Percentiles rank a stretch among this genome's conserved stretches.
Conservation (phyloP, 1,140 invertebrate genomes). For the Drosophila seguyi region DNA sequence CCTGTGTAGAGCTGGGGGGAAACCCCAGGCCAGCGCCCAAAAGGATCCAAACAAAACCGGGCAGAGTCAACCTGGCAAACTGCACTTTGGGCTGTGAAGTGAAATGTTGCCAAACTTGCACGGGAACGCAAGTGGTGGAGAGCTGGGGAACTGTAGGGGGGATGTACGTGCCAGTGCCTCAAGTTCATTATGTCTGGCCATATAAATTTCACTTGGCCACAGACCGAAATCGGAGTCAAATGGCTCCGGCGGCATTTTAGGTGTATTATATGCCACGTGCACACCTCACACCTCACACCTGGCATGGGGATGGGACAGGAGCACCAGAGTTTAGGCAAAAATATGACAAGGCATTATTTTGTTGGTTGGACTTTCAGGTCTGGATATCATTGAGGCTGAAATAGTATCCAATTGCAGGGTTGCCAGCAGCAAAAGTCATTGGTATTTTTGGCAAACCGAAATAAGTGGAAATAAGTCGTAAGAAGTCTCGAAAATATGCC, state of each 20-base stretch:
- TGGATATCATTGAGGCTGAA: conserved; percentile 12
- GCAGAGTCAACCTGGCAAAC: conserved; percentile 51
- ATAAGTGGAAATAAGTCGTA: background rate
- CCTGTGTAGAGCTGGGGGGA: background rate
- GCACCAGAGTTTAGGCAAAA: conserved; percentile 9
- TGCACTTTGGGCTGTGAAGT: conserved; percentile 64
- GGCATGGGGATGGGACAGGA: too few relatives aligned
- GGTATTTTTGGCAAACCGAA: background rate
- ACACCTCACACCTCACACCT: conserved; percentile 9
- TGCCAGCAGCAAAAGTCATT: background rate
- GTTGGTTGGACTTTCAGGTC: background rate
- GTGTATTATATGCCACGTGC: conserved; percentile 67
- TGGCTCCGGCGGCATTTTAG: conserved; percentile 74
- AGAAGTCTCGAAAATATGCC: conserved; percentile 13
- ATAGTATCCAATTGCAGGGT: conserved; percentile 19
- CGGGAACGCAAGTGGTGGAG: too few relatives aligned
- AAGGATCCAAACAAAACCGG: conserved; percentile 47
- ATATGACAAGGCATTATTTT: conserved; percentile 45
- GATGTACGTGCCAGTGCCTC: conserved; percentile 71
- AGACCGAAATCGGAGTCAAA: conserved; percentile 82
- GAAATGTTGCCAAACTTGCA: conserved; percentile 58
- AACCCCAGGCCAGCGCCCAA: conserved; percentile 21
- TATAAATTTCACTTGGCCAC: conserved; percentile 81
- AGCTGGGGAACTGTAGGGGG: background rate
- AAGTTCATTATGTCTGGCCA: conserved; percentile 81